Percentiles rank a stretch among this genome's conserved stretches.
These are phyloP conservation scores for Ptilorrhoa leucosticta DNA, from an alignment of 2,113 vertebrate genomes.

Conservation along the genomic window DNA sequence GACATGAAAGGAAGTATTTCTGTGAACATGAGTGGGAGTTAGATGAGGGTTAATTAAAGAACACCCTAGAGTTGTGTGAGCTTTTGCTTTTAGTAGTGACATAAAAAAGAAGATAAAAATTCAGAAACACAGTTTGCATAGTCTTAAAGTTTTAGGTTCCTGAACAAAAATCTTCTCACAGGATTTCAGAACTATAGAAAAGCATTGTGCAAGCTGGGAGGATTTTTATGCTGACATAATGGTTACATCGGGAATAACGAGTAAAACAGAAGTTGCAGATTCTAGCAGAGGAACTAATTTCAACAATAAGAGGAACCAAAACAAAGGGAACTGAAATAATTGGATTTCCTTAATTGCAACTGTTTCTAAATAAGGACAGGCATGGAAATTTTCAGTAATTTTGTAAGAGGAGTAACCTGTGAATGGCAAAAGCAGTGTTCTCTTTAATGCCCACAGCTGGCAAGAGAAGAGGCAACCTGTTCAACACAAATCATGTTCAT, in stretches of 20 bases:
- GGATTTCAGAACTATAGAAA: not conserved
- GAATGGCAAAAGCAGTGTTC: not conserved
- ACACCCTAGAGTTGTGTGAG: not conserved
- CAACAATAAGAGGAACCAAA: not conserved
- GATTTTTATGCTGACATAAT: not conserved
- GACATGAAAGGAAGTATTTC: not conserved
- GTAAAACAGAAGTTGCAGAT: not conserved
- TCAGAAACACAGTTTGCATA: not conserved
- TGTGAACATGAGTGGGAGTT: not conserved
- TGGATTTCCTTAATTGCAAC: not conserved
- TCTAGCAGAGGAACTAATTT: not conserved
- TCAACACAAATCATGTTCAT: not conserved
- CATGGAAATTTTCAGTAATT: not conserved
- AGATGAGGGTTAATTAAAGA: not conserved
- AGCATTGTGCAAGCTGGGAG: not conserved
- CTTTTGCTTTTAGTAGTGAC: not conserved
- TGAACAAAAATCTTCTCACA: not conserved
- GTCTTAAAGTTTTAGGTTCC: not conserved
- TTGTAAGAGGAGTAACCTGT: not conserved
- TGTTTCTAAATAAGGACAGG: not conserved
- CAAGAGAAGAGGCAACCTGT: not conserved
- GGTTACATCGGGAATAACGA: fast-evolving
- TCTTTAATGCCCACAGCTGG: not conserved
- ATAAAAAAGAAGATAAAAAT: not conserved
- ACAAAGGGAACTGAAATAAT: not conserved